phyloP scores from a whole-genome alignment of 2,797 vertebrate genomes.

The Sebastes hopkinsi region DNA sequence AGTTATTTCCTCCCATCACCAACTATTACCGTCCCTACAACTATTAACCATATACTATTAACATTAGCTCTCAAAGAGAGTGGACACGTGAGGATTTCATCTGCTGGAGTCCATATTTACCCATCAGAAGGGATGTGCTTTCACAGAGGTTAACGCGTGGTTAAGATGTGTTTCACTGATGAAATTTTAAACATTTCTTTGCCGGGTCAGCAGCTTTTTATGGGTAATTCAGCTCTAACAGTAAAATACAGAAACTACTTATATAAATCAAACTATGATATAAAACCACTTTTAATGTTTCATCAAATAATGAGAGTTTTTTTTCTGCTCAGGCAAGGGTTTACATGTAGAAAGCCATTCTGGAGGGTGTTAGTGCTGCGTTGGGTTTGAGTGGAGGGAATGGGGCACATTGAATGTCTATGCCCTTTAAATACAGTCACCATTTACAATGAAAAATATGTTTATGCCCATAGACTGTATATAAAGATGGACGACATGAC shows the following conservation, averaged over 20 bases:
- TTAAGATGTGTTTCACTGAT: conserved; percentile 48
- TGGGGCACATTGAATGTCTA: neutral
- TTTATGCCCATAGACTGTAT: too few relatives aligned
- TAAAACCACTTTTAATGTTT: conserved; percentile 58
- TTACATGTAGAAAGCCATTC: conserved; percentile 13
- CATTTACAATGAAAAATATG: neutral
- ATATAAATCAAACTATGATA: conserved; percentile 58
- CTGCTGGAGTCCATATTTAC: conserved; percentile 65
- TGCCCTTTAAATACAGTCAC: neutral
- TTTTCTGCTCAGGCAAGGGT: conserved; percentile 17
- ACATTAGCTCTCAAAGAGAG: conserved; percentile 57
- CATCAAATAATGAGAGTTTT: conserved; percentile 34
- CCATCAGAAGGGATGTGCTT: conserved; percentile 41
- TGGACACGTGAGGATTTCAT: conserved; percentile 27
- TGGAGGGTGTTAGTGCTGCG: neutral
- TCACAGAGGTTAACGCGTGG: conserved; percentile 44
- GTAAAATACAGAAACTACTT: conserved; percentile 50
- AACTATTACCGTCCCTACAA: conserved; percentile 43
- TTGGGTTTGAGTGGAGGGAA: neutral
- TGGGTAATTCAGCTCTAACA: conserved; percentile 37
- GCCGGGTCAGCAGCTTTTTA: conserved; percentile 60
- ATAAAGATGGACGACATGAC: too few relatives aligned
- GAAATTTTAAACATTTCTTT: conserved; percentile 47
- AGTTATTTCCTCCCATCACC: conserved; percentile 59
- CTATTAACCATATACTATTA: conserved; percentile 57